Evolutionary conservation across 2,888 invertebrate genomes (phyloP).

Genomic region (Meta bourneti): DNA sequence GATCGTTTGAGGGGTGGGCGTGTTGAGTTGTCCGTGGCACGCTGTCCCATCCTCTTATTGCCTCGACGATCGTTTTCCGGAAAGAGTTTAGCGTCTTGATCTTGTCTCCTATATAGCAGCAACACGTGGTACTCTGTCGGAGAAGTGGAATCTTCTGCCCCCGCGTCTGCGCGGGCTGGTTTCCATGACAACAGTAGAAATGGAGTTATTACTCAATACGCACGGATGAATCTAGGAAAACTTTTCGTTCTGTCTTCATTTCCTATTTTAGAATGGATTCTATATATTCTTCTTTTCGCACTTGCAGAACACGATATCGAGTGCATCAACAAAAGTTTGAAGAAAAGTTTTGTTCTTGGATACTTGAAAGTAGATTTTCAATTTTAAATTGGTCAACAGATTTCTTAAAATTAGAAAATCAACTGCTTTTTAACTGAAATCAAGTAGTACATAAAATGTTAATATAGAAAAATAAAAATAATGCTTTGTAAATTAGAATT

Average conservation of each 20-base stretch:
- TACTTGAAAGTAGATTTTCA: too few relatives aligned
- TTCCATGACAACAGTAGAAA: constrained; percentile 54
- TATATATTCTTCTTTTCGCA: neutral
- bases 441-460: too few relatives aligned
- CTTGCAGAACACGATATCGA: neutral
- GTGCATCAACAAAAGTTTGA: neutral
- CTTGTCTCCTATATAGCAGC: constrained; percentile 64
- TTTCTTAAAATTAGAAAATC: too few relatives aligned
- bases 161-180: constrained; percentile 61
- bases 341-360: too few relatives aligned
- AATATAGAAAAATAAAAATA: too few relatives aligned
- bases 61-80: constrained; percentile 31
- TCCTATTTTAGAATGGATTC: neutral
- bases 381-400: too few relatives aligned
- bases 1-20: constrained; percentile 16
- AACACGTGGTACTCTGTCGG: constrained; percentile 64
- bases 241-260: constrained; percentile 23
- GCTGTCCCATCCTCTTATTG: constrained; percentile 8
- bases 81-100: constrained; percentile 32
- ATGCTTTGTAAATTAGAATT: too few relatives aligned
- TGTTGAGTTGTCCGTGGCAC: neutral
- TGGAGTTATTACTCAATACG: constrained; percentile 42
- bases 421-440: too few relatives aligned
- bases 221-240: constrained; percentile 5
- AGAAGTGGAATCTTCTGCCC: constrained; percentile 12